Evolutionary conservation across 2,113 vertebrate species (phyloP).

Genomic region (Xenopus tropicalis): DNA sequence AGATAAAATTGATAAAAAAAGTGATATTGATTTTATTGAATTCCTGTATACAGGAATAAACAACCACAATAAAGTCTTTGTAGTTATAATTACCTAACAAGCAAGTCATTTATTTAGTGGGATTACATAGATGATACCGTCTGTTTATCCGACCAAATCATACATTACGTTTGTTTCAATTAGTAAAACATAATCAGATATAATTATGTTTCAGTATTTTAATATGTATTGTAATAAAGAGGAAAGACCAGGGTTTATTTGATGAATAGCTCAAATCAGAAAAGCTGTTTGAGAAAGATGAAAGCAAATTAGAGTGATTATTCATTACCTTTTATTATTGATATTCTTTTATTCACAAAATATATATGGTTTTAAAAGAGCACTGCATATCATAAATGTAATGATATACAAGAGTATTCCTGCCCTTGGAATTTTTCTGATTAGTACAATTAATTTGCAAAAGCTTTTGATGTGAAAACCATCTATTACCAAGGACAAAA

Average conservation of each 20-base stretch:
- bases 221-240: not conserved
- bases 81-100: too few relatives aligned
- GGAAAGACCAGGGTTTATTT: not conserved
- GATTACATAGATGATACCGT: not conserved
- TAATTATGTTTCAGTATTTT: too few relatives aligned
- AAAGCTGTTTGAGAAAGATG: not conserved
- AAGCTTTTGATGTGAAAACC: not conserved
- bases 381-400: not conserved
- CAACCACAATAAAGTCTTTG: too few relatives aligned
- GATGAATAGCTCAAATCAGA: not conserved
- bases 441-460: not conserved
- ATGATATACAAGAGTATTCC: not conserved
- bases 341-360: not conserved
- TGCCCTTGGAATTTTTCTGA: not conserved
- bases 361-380: not conserved
- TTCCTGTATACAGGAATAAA: too few relatives aligned
- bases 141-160: too few relatives aligned
- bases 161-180: too few relatives aligned
- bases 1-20: too few relatives aligned
- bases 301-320: not conserved
- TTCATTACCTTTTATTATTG: not conserved
- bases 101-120: too few relatives aligned
- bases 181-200: too few relatives aligned
- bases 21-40: too few relatives aligned
- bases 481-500: not conserved